Evolutionary conservation across 2,888 invertebrate genomes (phyloP).

Genomic region (Drosophila borealis): DNA sequence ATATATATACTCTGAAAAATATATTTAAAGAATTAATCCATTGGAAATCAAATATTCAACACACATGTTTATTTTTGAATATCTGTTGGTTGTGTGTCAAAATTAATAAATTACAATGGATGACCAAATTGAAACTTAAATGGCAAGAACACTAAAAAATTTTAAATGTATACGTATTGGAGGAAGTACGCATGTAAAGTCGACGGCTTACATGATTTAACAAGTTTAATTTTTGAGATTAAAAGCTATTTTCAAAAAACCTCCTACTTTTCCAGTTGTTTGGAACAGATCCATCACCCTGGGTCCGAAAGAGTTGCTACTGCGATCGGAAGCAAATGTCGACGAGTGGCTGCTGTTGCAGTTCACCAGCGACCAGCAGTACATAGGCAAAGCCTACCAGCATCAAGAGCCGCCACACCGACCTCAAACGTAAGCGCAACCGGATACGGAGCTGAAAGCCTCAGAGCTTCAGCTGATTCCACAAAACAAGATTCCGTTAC

Average conservation of each 20-base stretch:
- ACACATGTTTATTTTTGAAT: too few species aligned
- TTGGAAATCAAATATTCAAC: too few species aligned
- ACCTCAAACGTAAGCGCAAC: background rate
- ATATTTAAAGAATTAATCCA: too few species aligned
- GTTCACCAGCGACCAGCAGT: constrained; percentile 84
- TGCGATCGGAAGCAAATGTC: constrained; percentile 83
- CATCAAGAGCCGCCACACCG: constrained; percentile 26
- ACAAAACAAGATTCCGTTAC: background rate
- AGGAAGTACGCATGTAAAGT: too few species aligned
- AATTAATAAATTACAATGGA: too few species aligned
- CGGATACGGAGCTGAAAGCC: constrained; percentile 1
- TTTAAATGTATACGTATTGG: too few species aligned
- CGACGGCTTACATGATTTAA: too few species aligned
- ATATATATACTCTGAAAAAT: too few species aligned
- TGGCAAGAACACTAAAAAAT: too few species aligned
- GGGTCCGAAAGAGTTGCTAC: constrained; percentile 58
- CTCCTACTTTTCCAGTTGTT: constrained; percentile 1
- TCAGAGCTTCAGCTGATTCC: constrained; percentile 60
- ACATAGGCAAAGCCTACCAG: constrained; percentile 80
- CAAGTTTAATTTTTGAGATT: too few species aligned
- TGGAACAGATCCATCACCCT: constrained; percentile 43
- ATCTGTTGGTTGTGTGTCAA: background rate
- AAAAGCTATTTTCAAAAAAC: too few species aligned
- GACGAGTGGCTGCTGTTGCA: constrained; percentile 90
- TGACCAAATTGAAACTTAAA: too few species aligned